These are phyloP conservation scores for Antheraea pernyi DNA, from an alignment of 1,140 invertebrate genomes.

Conservation along the genomic window DNA sequence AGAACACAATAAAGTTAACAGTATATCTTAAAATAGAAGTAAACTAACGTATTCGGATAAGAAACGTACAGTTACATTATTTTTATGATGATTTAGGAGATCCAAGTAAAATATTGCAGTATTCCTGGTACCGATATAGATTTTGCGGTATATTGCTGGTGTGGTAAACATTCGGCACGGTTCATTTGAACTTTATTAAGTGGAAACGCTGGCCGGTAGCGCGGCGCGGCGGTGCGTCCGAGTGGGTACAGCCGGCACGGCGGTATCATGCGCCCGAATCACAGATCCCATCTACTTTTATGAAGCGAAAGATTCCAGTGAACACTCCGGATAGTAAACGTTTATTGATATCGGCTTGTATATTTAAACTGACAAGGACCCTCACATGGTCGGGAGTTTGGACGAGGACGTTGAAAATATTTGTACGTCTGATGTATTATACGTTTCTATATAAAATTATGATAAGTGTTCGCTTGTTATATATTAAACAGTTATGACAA, in stretches of 20 bases:
- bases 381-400: neutral
- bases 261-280: conserved; percentile 31
- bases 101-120: conserved; percentile 4
- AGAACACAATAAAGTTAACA: no score
- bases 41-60: neutral
- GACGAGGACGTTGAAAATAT: neutral
- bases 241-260: conserved; percentile 9
- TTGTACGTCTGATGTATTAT: neutral
- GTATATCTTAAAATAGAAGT: neutral
- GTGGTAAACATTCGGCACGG: conserved; percentile 50
- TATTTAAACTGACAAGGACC: neutral
- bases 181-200: conserved; percentile 57
- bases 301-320: conserved; percentile 27
- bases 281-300: conserved; percentile 32
- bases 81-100: neutral
- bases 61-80: neutral
- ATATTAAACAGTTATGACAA: no score
- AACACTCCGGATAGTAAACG: conserved; percentile 18
- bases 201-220: conserved; percentile 40
- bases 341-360: conserved; percentile 17
- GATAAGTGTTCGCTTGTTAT: no score
- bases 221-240: conserved; percentile 24
- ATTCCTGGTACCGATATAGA: conserved; percentile 33
- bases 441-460: no score
- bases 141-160: conserved; percentile 30